These are phyloP conservation scores for Diorhabda carinulata DNA, from an alignment of 1,140 invertebrate genomes.

Conservation along the genomic window DNA sequence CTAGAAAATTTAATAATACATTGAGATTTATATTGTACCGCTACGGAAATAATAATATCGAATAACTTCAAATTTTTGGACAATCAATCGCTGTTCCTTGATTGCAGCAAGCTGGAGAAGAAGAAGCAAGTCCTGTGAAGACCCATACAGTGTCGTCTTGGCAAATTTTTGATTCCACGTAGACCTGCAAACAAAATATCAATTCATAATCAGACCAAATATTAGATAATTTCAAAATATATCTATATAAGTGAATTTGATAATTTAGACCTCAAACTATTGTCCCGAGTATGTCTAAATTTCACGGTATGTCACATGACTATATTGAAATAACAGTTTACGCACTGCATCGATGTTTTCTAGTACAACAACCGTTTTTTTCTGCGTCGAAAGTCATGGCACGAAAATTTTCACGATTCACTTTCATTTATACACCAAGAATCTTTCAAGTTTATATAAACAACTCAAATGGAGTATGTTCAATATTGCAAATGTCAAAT, in stretches of 20 bases:
- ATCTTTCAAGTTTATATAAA: neutral
- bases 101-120: neutral
- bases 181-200: neutral
- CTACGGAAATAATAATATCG: too few relatives aligned
- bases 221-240: neutral
- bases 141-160: neutral
- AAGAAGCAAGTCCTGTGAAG: neutral
- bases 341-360: too few relatives aligned
- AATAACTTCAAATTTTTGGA: too few relatives aligned
- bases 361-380: too few relatives aligned
- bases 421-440: neutral
- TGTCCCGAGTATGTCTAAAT: neutral
- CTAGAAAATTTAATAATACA: too few relatives aligned
- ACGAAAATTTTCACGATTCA: too few relatives aligned
- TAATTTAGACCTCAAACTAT: neutral
- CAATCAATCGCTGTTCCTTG: neutral
- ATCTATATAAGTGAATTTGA: neutral
- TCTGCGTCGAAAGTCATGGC: too few relatives aligned
- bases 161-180: conserved; percentile 1
- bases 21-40: too few relatives aligned
- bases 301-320: too few relatives aligned
- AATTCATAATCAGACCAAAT: neutral
- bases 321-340: too few relatives aligned
- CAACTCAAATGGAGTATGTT: neutral
- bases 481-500: neutral